These are phyloP conservation scores for Smutsia temminckii DNA, from an alignment of 2,797 vertebrate species.

Conservation along the genomic window DNA sequence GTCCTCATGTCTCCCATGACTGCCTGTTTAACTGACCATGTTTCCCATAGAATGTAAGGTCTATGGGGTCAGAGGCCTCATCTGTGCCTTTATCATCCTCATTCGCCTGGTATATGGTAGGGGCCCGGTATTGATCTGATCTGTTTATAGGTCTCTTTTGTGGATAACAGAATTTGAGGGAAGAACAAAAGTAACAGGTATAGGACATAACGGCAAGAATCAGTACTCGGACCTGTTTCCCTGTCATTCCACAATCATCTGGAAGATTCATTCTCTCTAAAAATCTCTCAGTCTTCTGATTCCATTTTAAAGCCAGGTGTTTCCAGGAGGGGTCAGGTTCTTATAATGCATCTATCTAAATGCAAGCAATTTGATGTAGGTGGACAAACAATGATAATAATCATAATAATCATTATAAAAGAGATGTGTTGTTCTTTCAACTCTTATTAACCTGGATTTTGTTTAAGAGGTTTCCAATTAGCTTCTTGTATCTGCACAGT, in stretches of 20 bases:
- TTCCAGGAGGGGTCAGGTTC: neutral
- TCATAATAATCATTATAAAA: constrained; percentile 42
- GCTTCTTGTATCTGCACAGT: constrained; percentile 55
- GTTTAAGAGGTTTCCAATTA: constrained; percentile 72
- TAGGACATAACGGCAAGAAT: neutral
- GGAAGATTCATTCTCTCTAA: neutral
- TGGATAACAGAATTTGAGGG: neutral
- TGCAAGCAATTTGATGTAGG: constrained; percentile 14
- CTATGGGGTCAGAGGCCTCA: neutral
- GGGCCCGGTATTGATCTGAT: neutral
- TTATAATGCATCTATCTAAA: constrained; percentile 4
- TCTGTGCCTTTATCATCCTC: neutral
- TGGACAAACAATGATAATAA: constrained; percentile 38
- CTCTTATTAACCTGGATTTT: constrained; percentile 57
- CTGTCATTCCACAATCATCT: neutral
- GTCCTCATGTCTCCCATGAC: neutral
- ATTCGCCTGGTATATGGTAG: too few relatives aligned
- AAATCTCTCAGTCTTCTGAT: neutral
- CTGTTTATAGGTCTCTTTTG: neutral
- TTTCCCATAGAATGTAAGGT: neutral
- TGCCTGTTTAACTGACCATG: neutral
- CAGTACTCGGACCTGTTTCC: neutral
- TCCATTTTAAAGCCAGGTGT: neutral
- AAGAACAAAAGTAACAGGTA: neutral
- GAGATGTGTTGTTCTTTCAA: constrained; percentile 20